These are phyloP conservation scores for Cartodere bifasciata DNA, from an alignment of 2,888 invertebrate species.

Conservation along the genomic window DNA sequence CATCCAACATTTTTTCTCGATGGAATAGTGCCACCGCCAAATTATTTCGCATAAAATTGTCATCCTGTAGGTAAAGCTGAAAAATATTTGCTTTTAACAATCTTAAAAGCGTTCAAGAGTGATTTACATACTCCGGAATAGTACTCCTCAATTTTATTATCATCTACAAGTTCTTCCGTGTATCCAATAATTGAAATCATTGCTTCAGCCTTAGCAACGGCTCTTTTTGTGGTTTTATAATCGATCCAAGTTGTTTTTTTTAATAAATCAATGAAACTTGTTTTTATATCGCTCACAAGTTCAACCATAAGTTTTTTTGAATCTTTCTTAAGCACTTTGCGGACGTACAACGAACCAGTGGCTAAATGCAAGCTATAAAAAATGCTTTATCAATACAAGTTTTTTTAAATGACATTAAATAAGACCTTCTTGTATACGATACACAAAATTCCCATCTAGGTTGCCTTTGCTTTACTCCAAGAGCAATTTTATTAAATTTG, in stretches of 20 bases:
- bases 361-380: slow-evolving; percentile 46
- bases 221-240: slow-evolving; percentile 53
- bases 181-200: slow-evolving; percentile 80
- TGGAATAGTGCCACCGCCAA: not conserved
- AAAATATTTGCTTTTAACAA: not conserved
- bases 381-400: not conserved
- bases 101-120: not conserved
- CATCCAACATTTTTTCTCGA: slow-evolving; percentile 36
- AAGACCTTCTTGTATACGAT: no score
- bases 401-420: no score
- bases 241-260: slow-evolving; percentile 81
- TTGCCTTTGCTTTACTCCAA: slow-evolving; percentile 63
- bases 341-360: slow-evolving; percentile 69
- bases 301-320: slow-evolving; percentile 65
- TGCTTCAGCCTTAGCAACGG: slow-evolving; percentile 57
- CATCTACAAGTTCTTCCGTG: slow-evolving; percentile 70
- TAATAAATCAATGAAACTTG: slow-evolving; percentile 63
- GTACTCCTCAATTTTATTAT: slow-evolving; percentile 59
- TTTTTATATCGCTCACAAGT: slow-evolving; percentile 68
- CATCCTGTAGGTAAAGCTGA: not conserved
- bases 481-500: slow-evolving; percentile 58
- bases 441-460: slow-evolving; percentile 75
- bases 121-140: slow-evolving; percentile 46
- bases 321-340: slow-evolving; percentile 65
- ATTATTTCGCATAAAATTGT: not conserved